phyloP scores from a whole-genome alignment of 2,113 vertebrate genomes.

The Bucco capensis region DNA sequence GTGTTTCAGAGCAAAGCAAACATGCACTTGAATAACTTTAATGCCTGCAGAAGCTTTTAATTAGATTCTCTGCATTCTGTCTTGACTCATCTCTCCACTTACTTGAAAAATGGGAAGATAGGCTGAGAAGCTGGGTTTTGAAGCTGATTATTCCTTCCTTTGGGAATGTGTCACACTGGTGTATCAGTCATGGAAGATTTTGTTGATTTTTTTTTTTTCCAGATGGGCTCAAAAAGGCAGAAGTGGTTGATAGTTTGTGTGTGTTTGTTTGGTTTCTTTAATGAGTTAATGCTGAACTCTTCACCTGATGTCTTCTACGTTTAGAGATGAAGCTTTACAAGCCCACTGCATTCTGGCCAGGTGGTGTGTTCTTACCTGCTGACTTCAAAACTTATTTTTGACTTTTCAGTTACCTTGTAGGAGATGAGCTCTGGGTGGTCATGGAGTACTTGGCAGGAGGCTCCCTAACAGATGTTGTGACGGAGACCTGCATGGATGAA shows the following conservation, averaged over 20 bases:
- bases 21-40: not conserved
- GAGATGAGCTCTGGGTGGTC: slow-evolving; percentile 98
- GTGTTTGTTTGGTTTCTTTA: not conserved
- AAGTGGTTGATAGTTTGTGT: not conserved
- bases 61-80: not conserved
- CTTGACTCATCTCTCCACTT: not conserved
- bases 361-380: not conserved
- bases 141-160: not conserved
- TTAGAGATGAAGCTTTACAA: not conserved
- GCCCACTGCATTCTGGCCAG: not conserved
- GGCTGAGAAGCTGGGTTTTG: not conserved
- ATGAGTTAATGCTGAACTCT: not conserved
- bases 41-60: not conserved
- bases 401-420: slow-evolving; percentile 88
- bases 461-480: slow-evolving; percentile 93
- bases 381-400: not conserved
- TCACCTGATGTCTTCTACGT: not conserved
- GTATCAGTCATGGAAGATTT: not conserved
- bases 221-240: not conserved
- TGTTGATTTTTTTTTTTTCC: not conserved
- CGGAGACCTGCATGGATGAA: slow-evolving; percentile 97
- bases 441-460: slow-evolving; percentile 98
- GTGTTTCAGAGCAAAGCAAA: not conserved
- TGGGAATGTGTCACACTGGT: not conserved
- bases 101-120: not conserved